Conservation (phyloP, 2,888 invertebrate genomes). For the Cynaeus angustus region DNA sequence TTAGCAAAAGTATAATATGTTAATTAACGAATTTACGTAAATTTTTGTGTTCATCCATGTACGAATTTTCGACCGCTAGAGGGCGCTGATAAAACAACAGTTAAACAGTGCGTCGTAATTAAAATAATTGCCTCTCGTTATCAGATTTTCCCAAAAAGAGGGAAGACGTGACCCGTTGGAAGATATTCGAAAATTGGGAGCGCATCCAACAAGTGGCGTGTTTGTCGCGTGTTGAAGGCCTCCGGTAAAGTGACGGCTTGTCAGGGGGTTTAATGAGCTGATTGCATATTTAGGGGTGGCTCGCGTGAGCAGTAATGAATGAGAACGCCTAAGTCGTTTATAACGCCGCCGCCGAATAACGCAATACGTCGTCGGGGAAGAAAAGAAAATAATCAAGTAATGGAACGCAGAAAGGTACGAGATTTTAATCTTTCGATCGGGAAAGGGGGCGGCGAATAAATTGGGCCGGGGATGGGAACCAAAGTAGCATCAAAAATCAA, state of each 20-base stretch:
- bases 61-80: conserved; percentile 1
- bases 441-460: neutral
- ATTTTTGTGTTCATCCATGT: conserved; percentile 12
- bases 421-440: neutral
- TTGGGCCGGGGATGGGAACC: too few species aligned
- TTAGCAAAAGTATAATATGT: neutral
- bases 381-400: conserved; percentile 20
- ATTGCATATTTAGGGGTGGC: conserved; percentile 55
- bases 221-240: conserved; percentile 50
- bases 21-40: conserved; percentile 3
- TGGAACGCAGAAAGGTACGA: conserved; percentile 1
- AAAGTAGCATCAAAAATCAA: too few species aligned
- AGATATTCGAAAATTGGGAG: conserved; percentile 25
- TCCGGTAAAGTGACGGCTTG: conserved; percentile 49
- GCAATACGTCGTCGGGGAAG: conserved; percentile 34
- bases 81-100: too few species aligned
- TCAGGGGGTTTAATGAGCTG: conserved; percentile 52
- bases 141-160: conserved; percentile 20
- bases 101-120: conserved; percentile 5
- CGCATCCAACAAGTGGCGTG: conserved; percentile 53
- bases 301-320: conserved; percentile 52
- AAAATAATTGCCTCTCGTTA: conserved; percentile 33
- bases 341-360: conserved; percentile 40
- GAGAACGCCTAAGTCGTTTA: conserved; percentile 43
- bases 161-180: conserved; percentile 21